phyloP scores from a whole-genome alignment of 2,797 vertebrate genomes.

The Anabas testudineus region DNA sequence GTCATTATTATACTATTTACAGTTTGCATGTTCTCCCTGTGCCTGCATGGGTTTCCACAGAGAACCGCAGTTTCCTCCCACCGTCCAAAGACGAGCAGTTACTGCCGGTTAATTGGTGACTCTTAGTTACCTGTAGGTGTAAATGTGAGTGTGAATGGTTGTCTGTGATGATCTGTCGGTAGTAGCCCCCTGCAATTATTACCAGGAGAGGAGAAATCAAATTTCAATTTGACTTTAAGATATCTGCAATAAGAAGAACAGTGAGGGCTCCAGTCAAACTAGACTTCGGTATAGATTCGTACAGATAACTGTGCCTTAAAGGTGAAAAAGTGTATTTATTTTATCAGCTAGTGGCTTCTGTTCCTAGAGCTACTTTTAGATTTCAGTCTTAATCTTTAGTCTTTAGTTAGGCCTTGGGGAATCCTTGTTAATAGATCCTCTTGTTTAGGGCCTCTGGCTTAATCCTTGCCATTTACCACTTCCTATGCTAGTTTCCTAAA shows the following conservation, averaged over 20 bases:
- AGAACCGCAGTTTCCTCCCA: too few species aligned
- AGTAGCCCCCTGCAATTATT: too few species aligned
- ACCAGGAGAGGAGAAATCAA: not conserved
- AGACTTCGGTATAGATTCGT: conserved; percentile 34
- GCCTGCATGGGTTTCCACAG: too few species aligned
- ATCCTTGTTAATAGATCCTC: conserved; percentile 82
- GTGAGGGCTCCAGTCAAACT: too few species aligned
- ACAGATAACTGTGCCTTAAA: conserved; percentile 32
- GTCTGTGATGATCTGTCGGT: too few species aligned
- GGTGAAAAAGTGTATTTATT: conserved; percentile 43
- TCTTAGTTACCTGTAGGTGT: too few species aligned
- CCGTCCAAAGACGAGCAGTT: too few species aligned
- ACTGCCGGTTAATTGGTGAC: too few species aligned
- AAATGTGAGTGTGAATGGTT: too few species aligned
- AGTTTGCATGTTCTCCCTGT: too few species aligned
- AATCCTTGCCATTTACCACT: conserved; percentile 83
- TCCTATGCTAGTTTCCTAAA: conserved; percentile 84
- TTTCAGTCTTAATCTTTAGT: conserved; percentile 76
- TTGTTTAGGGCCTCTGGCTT: conserved; percentile 83
- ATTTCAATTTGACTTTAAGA: not conserved
- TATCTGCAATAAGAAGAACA: not conserved
- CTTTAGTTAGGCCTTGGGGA: conserved; percentile 83
- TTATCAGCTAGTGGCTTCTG: conserved; percentile 49
- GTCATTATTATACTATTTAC: too few species aligned
- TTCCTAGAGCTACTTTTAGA: conserved; percentile 63